Evolutionary conservation across 2,113 vertebrate species (phyloP), one percentile per base, ranked within the genome.

Genomic region (Montifringilla adamsi): DNA sequence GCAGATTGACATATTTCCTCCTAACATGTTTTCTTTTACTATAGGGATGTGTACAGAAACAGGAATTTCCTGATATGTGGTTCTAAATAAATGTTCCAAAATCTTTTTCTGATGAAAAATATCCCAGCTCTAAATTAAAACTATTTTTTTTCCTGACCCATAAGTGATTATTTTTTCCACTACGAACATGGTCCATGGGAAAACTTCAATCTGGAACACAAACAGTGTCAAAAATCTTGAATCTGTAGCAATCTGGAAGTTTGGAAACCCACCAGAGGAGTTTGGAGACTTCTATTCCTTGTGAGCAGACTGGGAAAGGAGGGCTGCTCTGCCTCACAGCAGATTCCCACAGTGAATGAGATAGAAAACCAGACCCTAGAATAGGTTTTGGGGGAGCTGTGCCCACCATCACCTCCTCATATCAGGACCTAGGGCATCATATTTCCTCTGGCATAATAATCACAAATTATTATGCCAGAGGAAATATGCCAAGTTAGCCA

Each of bases 221-320:
- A 95, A 44, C 14, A 78, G 46, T 9, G 11, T 63, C 6, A 87
- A 74, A 41, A 92, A 84, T 47, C 47, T 87, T 75, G 58, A 78
- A 75, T 89, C 35, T 78, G 27, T 72, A 56, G 43, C 35, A 82
- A 56, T 33, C 39, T 84, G 73, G 43, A 93, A 91, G 91, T 82
- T 39, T 68, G 52, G 58, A 87, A 49, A 64, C 22, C 8, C 39
- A 67, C 12, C 52, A 56, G n/a, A 75, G 13, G 16, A 75, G 27
- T 75, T 2, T 43, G 39, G 39, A 91, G 39, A 18, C 10, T 81
- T 87, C 39, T 56, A 11, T 56, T 7, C 20, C 7, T 33, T 60
- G 22, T 63, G 12, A 88, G 27, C 7, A 86, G 12, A 3, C 47
- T 60, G 66, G 9, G 30, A 62, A 64, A 64, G 18, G 20, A 67